These are phyloP conservation scores for Lysandra coridon DNA, from an alignment of 2,888 invertebrate genomes.

Conservation along the genomic window DNA sequence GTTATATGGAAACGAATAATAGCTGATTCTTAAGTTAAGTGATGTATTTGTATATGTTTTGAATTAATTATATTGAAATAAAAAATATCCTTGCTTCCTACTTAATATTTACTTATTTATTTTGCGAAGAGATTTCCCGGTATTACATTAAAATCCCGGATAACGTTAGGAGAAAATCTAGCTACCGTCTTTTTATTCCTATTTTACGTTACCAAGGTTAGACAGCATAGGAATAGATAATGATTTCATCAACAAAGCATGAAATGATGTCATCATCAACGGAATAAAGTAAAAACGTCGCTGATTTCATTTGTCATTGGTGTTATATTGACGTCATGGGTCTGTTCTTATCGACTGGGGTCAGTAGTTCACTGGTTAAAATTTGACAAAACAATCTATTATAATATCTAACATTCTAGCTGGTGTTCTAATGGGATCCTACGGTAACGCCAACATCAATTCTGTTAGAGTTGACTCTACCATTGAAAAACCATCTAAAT, in stretches of 20 bases:
- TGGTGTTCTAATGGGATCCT: too few relatives aligned
- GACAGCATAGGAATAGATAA: conserved; percentile 16
- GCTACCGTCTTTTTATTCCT: conserved; percentile 18
- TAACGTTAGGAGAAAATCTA: not conserved
- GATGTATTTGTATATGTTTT: too few relatives aligned
- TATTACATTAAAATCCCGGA: not conserved
- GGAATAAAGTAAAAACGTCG: conserved; percentile 24
- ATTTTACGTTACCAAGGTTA: conserved; percentile 25
- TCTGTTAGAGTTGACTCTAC: too few relatives aligned
- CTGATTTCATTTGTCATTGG: conserved; percentile 28
- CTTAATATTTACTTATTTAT: not conserved
- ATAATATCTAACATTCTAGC: too few relatives aligned
- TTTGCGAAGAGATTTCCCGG: not conserved
- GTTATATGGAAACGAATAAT: not conserved
- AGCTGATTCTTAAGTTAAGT: not conserved
- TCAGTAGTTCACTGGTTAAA: not conserved
- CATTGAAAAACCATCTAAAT: too few relatives aligned
- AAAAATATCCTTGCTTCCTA: not conserved
- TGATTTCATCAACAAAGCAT: conserved; percentile 27
- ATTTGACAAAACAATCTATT: not conserved
- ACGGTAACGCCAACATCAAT: not conserved
- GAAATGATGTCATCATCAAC: conserved; percentile 29
- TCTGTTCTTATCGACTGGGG: conserved; percentile 1
- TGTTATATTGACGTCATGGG: conserved; percentile 21
- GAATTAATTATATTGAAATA: too few relatives aligned